A percentile compares a stretch with the other conserved stretches of the same genome.
Evolutionary conservation across 2,113 vertebrate genomes (phyloP).

Genomic region (Nipponia nippon): DNA sequence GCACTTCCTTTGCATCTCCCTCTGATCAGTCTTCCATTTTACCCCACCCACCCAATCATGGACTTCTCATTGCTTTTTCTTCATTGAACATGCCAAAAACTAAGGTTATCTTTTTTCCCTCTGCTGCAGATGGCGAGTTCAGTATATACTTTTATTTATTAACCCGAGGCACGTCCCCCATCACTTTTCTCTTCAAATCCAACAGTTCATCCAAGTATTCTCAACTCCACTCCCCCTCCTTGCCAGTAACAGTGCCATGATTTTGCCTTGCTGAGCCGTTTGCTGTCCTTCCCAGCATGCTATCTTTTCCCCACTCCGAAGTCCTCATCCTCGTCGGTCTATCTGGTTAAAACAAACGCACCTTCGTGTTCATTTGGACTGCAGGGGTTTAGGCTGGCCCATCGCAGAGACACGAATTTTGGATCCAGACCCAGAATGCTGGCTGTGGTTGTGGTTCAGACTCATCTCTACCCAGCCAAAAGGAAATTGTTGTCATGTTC

Average conservation of each 20-base stretch:
- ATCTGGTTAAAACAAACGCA: background rate
- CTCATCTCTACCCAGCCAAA: slow-evolving; percentile 18
- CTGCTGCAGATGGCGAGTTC: background rate
- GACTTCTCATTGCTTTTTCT: background rate
- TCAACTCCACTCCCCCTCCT: background rate
- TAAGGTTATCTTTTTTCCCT: background rate
- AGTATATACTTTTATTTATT: background rate
- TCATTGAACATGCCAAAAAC: background rate
- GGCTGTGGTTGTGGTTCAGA: background rate
- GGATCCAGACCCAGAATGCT: background rate
- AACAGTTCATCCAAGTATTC: background rate
- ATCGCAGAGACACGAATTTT: background rate
- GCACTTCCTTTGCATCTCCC: background rate
- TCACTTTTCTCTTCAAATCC: background rate
- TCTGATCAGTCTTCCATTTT: background rate
- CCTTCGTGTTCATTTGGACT: accelerated
- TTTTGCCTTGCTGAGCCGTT: accelerated
- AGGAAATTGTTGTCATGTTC: slow-evolving; percentile 58
- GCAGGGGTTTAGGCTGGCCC: background rate
- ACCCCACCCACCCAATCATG: background rate
- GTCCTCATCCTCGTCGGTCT: background rate
- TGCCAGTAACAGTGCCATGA: background rate
- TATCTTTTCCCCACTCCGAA: background rate
- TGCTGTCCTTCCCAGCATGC: background rate
- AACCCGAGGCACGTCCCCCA: background rate